Evolutionary conservation across 2,113 vertebrate species (phyloP).

Genomic region (Laterallus jamaicensis): DNA sequence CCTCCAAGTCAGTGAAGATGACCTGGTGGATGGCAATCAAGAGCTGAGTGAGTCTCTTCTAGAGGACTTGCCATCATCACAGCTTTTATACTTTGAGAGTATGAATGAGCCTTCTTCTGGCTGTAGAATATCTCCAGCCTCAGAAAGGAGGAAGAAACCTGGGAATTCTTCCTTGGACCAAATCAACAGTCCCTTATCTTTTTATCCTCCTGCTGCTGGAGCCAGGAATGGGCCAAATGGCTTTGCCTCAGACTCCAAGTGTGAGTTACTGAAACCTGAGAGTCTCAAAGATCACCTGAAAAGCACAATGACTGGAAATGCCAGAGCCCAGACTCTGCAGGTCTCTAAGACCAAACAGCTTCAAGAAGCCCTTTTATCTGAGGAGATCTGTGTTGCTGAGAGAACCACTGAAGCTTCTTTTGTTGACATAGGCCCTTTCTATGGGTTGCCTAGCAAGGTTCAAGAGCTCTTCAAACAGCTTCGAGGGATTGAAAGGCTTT

Average conservation of each 20-base stretch:
- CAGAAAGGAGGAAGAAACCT: neutral
- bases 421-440: constrained; percentile 91
- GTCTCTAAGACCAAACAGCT: constrained; percentile 80
- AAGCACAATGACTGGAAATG: constrained; percentile 88
- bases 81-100: constrained; percentile 68
- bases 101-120: neutral
- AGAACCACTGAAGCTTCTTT: constrained; percentile 76
- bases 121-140: neutral
- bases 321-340: constrained; percentile 72
- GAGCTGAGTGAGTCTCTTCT: constrained; percentile 43
- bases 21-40: neutral
- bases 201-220: neutral
- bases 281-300: constrained; percentile 89
- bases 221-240: neutral
- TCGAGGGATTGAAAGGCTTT: constrained; percentile 88
- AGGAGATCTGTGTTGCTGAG: constrained; percentile 86
- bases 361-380: constrained; percentile 81
- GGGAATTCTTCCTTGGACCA: neutral
- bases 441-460: constrained; percentile 93
- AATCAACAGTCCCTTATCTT: neutral
- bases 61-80: constrained; percentile 81
- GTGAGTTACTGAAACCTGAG: constrained; percentile 56
- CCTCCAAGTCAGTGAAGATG: neutral
- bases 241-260: neutral
- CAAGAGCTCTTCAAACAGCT: constrained; percentile 85